phyloP scores from a whole-genome alignment of 2,113 vertebrate genomes.

The Dicentrarchus labrax region DNA sequence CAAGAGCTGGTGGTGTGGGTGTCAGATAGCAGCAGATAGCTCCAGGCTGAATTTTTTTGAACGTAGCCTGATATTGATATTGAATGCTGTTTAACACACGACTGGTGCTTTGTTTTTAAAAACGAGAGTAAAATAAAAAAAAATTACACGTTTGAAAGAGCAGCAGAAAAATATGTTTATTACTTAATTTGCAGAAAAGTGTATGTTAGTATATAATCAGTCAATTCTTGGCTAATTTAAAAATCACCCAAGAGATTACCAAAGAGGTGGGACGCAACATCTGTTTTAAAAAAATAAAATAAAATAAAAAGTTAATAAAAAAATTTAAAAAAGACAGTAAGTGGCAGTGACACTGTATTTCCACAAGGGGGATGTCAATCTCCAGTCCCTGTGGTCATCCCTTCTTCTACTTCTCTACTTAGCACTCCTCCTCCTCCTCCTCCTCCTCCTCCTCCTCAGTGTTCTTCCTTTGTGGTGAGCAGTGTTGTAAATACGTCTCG shows the following conservation, averaged over 20 bases:
- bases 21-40: slow-evolving; percentile 36
- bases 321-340: slow-evolving; percentile 4
- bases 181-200: slow-evolving; percentile 51
- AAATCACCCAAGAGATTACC: slow-evolving; percentile 68
- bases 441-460: slow-evolving; percentile 50
- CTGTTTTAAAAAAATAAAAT: slow-evolving; percentile 21
- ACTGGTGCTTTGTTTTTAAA: slow-evolving; percentile 74
- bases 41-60: slow-evolving; percentile 30
- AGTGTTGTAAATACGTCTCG: slow-evolving; percentile 70
- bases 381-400: slow-evolving; percentile 55
- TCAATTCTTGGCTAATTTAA: slow-evolving; percentile 56
- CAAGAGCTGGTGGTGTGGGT: slow-evolving; percentile 11
- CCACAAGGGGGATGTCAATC: slow-evolving; percentile 67
- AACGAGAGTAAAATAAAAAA: slow-evolving; percentile 14
- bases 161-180: slow-evolving; percentile 44
- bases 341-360: slow-evolving; percentile 60
- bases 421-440: slow-evolving; percentile 36
- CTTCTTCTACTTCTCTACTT: slow-evolving; percentile 36
- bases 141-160: slow-evolving; percentile 20
- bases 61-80: slow-evolving; percentile 27
- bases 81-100: slow-evolving; percentile 62
- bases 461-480: slow-evolving; percentile 72
- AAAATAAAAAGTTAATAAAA: not conserved
- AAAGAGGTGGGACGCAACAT: slow-evolving; percentile 66
- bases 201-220: slow-evolving; percentile 46